Percentiles rank a stretch among this genome's conserved stretches.
These are phyloP conservation scores for Pterocles orientalis DNA, from an alignment of 2,113 vertebrate species.

Conservation along the genomic window DNA sequence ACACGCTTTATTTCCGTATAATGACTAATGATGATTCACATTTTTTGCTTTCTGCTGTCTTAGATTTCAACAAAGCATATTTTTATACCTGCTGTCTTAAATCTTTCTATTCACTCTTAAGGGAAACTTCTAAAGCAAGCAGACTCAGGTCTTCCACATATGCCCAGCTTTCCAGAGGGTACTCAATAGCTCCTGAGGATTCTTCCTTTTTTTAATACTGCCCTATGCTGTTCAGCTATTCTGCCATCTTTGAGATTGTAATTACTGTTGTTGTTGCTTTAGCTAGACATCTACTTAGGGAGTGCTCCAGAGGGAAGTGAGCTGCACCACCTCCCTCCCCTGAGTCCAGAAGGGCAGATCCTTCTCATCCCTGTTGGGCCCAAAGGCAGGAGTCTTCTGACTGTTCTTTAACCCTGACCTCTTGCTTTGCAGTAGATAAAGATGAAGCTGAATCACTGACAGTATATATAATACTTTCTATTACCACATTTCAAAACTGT, in stretches of 20 bases:
- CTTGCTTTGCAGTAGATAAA: background rate
- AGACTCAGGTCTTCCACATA: background rate
- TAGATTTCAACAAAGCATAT: background rate
- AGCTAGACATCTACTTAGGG: background rate
- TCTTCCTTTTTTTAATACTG: background rate
- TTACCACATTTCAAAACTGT: background rate
- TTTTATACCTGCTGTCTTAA: conserved; percentile 19
- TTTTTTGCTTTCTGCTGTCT: background rate
- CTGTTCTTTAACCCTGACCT: conserved; percentile 31
- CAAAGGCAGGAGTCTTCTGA: conserved; percentile 1
- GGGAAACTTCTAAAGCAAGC: background rate
- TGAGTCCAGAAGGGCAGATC: background rate
- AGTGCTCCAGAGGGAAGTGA: background rate
- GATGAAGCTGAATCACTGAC: background rate
- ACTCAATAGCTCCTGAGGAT: background rate
- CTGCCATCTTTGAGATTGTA: background rate
- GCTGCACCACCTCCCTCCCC: background rate
- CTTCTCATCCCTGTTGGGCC: background rate
- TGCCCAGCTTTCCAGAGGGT: background rate
- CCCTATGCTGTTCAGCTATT: background rate
- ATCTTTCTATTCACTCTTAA: background rate
- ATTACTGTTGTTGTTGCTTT: conserved; percentile 24
- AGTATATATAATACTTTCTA: background rate
- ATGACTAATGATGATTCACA: conserved; percentile 57
- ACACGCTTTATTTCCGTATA: conserved; percentile 54